These are phyloP conservation scores for Rhynchonema sp. DNA, from an alignment of 2,888 invertebrate species.

Conservation along the genomic window DNA sequence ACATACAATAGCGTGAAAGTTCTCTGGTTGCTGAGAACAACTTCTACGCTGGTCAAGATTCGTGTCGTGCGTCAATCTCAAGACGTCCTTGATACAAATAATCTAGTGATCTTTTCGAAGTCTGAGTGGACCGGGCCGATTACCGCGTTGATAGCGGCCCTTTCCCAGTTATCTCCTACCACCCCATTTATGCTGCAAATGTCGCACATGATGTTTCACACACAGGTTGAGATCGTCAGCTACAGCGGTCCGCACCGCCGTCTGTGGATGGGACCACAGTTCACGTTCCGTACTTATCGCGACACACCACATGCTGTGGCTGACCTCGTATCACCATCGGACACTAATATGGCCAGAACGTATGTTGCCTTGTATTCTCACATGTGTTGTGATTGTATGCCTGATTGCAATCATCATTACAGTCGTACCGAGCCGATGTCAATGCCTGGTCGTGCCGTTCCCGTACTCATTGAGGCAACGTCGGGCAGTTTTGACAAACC, in stretches of 20 bases:
- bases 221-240: constrained; percentile 86
- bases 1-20: no score
- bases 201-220: constrained; percentile 2
- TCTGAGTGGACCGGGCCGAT: no score
- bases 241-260: constrained; percentile 75
- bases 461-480: constrained; percentile 16
- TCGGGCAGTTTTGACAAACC: constrained; percentile 5
- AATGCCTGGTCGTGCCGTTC: constrained; percentile 8
- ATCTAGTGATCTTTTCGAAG: no score
- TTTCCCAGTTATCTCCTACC: no score
- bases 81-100: no score
- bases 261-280: constrained; percentile 99
- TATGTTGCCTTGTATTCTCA: neutral
- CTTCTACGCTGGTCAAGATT: no score
- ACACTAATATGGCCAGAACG: neutral
- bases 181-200: no score
- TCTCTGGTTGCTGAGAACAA: no score
- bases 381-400: neutral
- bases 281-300: constrained; percentile 69
- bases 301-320: neutral
- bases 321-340: neutral
- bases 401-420: neutral
- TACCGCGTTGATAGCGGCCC: no score
- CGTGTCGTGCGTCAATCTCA: no score
- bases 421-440: constrained; percentile 7